Percentiles rank a stretch among this genome's conserved stretches.
phyloP scores from a whole-genome alignment of 37 sponge, comb jelly and placozoan genomes.

The Beroe forskalii region DNA sequence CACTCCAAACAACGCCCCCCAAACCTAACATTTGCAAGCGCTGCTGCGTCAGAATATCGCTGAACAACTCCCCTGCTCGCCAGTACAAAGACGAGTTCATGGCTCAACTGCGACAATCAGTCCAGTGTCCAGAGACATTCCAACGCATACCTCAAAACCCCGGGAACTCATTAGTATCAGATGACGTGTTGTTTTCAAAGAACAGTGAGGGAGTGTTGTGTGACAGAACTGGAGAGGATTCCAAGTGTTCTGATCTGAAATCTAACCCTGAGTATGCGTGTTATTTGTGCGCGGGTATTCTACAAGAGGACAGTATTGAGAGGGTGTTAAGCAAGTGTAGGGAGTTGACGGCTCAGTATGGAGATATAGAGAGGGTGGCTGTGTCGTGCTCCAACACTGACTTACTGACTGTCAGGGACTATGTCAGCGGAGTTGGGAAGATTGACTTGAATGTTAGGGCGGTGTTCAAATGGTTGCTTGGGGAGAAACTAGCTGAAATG shows the following conservation, averaged over 20 bases:
- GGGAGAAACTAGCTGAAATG: not conserved
- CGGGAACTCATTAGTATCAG: not conserved
- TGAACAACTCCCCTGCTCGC: not conserved
- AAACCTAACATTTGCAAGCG: conserved; percentile 12
- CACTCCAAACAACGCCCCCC: too few species aligned
- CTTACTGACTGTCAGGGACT: conserved; percentile 6
- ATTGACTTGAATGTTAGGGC: not conserved
- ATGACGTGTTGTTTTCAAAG: too few species aligned
- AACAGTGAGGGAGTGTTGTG: too few species aligned
- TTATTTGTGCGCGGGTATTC: conserved; percentile 47
- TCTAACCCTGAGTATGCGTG: conserved; percentile 12
- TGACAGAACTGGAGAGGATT: too few species aligned
- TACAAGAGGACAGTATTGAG: not conserved
- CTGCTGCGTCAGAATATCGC: not conserved
- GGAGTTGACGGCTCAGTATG: not conserved
- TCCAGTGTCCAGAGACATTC: not conserved
- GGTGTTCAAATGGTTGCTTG: conserved; percentile 49
- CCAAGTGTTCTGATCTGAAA: not conserved
- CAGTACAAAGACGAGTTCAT: not conserved
- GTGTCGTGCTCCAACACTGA: not conserved
- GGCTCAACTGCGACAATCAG: not conserved
- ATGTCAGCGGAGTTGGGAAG: not conserved
- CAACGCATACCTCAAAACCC: not conserved
- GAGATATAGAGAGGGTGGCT: not conserved
- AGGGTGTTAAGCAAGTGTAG: not conserved